Evolutionary conservation across 2,113 vertebrate genomes (phyloP).

Genomic region (Megaceryle maxima): DNA sequence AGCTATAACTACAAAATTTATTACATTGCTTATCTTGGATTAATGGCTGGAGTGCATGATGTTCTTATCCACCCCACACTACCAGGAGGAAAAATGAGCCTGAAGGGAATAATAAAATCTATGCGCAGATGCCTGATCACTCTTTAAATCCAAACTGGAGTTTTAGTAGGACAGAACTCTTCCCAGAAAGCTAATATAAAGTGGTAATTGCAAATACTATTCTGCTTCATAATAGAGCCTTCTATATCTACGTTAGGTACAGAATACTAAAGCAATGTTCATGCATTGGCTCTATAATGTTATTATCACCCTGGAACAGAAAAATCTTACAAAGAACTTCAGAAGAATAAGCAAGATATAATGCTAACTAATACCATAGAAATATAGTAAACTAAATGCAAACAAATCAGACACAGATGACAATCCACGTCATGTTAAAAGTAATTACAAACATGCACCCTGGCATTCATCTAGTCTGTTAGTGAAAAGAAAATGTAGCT

Average conservation of each 20-base stretch:
- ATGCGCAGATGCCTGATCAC: conserved; percentile 8
- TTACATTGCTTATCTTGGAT: conserved; percentile 52
- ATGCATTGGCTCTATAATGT: neutral
- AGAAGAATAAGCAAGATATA: neutral
- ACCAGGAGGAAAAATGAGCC: conserved; percentile 15
- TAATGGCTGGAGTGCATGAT: neutral
- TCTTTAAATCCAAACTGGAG: conserved; percentile 44
- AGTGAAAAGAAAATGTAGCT: neutral
- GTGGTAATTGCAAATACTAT: conserved; percentile 15
- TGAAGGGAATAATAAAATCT: conserved; percentile 25
- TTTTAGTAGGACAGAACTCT: conserved; percentile 39
- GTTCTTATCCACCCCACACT: conserved; percentile 3
- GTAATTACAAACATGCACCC: neutral
- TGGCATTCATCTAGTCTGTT: neutral
- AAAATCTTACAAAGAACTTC: conserved; percentile 7
- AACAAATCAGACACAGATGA: neutral
- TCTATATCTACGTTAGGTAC: conserved; percentile 9
- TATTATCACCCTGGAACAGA: neutral
- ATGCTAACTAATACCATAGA: neutral
- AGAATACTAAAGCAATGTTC: neutral
- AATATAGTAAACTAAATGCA: neutral
- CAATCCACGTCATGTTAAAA: neutral
- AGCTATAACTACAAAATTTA: conserved; percentile 34
- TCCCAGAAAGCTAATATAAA: conserved; percentile 38
- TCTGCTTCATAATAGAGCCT: neutral